Evolutionary conservation across 2,888 invertebrate genomes (phyloP).

Genomic region (Hydrotaea cyrtoneurina): DNA sequence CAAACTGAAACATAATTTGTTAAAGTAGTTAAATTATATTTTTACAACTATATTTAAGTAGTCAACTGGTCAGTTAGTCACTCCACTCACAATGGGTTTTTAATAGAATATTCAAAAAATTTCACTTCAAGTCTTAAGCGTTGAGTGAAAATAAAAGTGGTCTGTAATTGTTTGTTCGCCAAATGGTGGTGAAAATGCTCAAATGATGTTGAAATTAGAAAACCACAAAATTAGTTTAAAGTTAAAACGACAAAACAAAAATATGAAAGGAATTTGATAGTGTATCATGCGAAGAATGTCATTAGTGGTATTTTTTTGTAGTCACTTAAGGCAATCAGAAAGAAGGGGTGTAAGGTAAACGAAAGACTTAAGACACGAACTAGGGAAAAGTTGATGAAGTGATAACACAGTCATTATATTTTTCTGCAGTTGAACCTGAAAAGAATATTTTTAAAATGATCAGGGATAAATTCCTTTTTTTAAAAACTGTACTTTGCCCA

Average conservation of each 20-base stretch:
- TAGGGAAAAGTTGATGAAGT: not conserved
- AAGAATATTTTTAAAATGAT: too few species aligned
- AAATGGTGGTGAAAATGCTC: not conserved
- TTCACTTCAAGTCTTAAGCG: not conserved
- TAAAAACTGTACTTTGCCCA: too few species aligned
- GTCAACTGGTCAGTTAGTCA: not conserved
- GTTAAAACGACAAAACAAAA: not conserved
- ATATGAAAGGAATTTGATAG: not conserved
- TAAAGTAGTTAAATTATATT: constrained; percentile 51
- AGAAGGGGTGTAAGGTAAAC: not conserved
- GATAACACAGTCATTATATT: too few species aligned
- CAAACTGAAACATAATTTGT: constrained; percentile 56
- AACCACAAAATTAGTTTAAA: not conserved
- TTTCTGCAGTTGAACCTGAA: too few species aligned
- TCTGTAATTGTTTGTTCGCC: not conserved
- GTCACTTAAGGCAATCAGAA: too few species aligned
- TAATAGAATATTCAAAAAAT: constrained; percentile 5
- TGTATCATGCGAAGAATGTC: not conserved
- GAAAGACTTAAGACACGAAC: not conserved
- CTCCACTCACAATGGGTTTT: not conserved
- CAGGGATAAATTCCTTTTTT: too few species aligned
- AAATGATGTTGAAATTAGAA: not conserved
- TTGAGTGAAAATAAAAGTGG: not conserved
- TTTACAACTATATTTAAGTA: constrained; percentile 62
- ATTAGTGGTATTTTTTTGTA: not conserved